Conservation (phyloP, 1,140 invertebrate genomes). For the Cydia pomonella region DNA sequence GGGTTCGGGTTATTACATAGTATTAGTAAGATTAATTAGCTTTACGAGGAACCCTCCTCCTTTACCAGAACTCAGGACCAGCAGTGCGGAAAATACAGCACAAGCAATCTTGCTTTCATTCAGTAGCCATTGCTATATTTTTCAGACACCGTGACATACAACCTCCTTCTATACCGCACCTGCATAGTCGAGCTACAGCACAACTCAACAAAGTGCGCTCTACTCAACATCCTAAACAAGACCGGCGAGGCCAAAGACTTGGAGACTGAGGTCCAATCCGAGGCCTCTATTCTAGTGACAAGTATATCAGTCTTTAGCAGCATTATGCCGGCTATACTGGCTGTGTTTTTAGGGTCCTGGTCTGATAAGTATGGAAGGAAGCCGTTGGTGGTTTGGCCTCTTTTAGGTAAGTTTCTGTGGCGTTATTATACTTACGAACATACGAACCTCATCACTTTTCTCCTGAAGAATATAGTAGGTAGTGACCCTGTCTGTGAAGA, state of each 20-base stretch:
- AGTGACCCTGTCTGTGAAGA: too few species aligned
- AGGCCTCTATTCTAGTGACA: constrained; percentile 14
- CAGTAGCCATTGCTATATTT: background rate
- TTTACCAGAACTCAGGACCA: too few species aligned
- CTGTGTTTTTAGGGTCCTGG: constrained; percentile 41
- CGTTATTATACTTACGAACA: background rate
- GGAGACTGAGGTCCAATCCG: constrained; percentile 29
- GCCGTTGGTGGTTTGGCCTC: constrained; percentile 36
- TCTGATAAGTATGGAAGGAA: constrained; percentile 41
- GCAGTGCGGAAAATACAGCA: too few species aligned
- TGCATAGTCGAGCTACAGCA: constrained; percentile 14
- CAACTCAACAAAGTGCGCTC: constrained; percentile 14
- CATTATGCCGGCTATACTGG: constrained; percentile 36
- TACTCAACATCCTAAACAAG: constrained; percentile 29
- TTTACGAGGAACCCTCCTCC: too few species aligned
- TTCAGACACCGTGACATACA: constrained; percentile 28
- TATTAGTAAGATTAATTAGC: too few species aligned
- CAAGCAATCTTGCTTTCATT: too few species aligned
- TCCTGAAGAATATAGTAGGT: too few species aligned
- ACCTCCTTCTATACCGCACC: constrained; percentile 28
- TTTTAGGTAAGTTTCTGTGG: constrained; percentile 49
- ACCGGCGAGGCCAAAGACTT: constrained; percentile 31
- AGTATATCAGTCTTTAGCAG: constrained; percentile 15
- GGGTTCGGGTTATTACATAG: too few species aligned
- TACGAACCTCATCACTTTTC: too few species aligned